A percentile compares a stretch with the other conserved stretches of the same genome.
phyloP scores from a whole-genome alignment of 2,113 vertebrate genomes.

The Neodon shergylaensis region DNA sequence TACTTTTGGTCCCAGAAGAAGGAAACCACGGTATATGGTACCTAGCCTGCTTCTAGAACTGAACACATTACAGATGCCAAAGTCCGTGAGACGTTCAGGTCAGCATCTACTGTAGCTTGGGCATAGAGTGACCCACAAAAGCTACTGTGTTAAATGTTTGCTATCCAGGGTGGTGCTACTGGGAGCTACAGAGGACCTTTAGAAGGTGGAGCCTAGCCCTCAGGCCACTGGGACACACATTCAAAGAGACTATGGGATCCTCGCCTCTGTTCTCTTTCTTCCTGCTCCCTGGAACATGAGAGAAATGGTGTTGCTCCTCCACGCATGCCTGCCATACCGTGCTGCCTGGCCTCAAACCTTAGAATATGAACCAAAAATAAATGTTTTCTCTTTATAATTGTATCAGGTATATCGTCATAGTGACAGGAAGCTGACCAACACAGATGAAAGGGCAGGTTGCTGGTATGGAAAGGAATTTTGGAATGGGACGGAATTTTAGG shows the following conservation, averaged over 20 bases:
- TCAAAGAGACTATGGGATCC: background rate
- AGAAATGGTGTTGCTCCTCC: background rate
- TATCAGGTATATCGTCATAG: background rate
- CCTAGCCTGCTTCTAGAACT: background rate
- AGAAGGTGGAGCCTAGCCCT: background rate
- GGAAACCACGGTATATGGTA: background rate
- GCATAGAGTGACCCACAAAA: background rate
- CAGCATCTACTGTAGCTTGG: background rate
- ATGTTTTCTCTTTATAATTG: background rate
- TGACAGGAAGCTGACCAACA: background rate
- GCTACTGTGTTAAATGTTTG: background rate
- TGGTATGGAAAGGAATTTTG: background rate
- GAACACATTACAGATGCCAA: background rate
- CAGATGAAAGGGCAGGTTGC: background rate
- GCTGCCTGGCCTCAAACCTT: background rate
- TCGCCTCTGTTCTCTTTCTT: background rate
- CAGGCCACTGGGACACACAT: background rate
- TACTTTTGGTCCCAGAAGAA: background rate
- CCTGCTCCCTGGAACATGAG: background rate
- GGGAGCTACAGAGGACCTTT: background rate
- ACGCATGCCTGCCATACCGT: background rate
- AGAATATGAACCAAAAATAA: background rate
- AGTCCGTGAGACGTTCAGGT: background rate
- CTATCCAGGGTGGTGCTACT: background rate
- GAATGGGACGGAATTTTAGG: background rate